Evolutionary conservation across 2,888 invertebrate genomes (phyloP).

Genomic region (Lepas anatifera): DNA sequence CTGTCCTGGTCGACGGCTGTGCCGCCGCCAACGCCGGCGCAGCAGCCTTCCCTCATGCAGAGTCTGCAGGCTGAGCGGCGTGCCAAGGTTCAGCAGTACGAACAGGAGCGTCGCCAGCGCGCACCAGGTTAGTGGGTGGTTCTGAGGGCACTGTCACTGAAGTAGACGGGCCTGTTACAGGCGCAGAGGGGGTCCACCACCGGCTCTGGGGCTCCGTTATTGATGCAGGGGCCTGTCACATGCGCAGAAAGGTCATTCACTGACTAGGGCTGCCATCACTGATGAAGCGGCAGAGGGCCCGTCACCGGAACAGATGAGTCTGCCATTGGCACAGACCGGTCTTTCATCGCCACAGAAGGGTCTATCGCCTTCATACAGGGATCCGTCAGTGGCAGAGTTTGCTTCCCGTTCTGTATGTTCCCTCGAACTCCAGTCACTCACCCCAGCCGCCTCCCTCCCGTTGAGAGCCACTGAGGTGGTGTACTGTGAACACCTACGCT

Average conservation of each 20-base stretch:
- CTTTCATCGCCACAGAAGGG: too few relatives aligned
- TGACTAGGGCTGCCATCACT: neutral
- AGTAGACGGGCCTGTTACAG: neutral
- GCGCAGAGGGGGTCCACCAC: neutral
- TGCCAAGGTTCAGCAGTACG: constrained; percentile 18
- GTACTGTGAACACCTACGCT: too few relatives aligned
- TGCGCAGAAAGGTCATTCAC: too few relatives aligned
- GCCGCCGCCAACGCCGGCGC: neutral
- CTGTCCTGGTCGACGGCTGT: neutral
- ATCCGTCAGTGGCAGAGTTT: too few relatives aligned
- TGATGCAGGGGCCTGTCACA: too few relatives aligned
- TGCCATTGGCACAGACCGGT: too few relatives aligned
- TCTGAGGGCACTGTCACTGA: neutral
- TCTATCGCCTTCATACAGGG: too few relatives aligned
- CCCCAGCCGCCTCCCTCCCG: too few relatives aligned
- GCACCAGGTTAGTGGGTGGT: neutral
- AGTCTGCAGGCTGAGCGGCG: constrained; percentile 22
- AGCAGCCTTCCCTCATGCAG: constrained; percentile 19
- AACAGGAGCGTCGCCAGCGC: constrained; percentile 6
- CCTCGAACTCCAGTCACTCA: too few relatives aligned
- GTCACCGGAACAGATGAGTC: neutral
- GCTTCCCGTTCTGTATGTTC: too few relatives aligned
- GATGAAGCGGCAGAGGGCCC: neutral
- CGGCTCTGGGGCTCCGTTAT: neutral
- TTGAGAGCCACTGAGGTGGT: too few relatives aligned